A percentile compares a stretch with the other conserved stretches of the same genome.
Conservation (phyloP, 2,888 invertebrate species). For the Campoletis raptor region DNA sequence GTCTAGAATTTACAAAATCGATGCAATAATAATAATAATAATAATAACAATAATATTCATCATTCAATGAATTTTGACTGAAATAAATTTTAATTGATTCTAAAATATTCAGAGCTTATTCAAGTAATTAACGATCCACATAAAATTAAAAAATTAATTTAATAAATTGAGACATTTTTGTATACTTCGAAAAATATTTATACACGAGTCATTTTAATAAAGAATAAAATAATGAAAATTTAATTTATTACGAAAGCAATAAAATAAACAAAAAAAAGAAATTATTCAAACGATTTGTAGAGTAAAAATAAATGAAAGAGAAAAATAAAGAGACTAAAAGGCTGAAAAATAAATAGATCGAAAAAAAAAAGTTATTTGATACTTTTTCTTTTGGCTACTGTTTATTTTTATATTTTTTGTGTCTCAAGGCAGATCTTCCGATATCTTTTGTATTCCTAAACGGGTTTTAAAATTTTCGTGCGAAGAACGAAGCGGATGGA, state of each 20-base stretch:
- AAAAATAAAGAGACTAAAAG: neutral
- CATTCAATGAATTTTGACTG: neutral
- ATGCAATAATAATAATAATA: neutral
- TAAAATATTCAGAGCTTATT: neutral
- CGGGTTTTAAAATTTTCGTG: conserved; percentile 34
- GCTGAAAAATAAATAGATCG: neutral
- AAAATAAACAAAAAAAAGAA: neutral
- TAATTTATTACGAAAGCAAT: neutral
- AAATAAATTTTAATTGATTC: neutral
- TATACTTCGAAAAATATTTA: neutral
- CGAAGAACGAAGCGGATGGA: conserved; percentile 10
- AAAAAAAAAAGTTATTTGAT: neutral
- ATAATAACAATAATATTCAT: neutral
- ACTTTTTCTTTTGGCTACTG: conserved; percentile 1
- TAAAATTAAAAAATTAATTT: neutral
- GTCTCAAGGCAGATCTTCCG: neutral
- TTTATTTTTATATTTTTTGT: neutral
- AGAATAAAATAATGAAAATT: neutral
- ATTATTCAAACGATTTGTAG: neutral
- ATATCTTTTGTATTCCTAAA: conserved; percentile 32
- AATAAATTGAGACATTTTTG: neutral
- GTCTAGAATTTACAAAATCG: neutral
- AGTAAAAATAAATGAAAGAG: neutral
- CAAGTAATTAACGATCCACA: neutral
- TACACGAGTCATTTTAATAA: too few species aligned